These are phyloP conservation scores for Taurulus bubalis DNA, from an alignment of 2,113 vertebrate species.

Conservation along the genomic window DNA sequence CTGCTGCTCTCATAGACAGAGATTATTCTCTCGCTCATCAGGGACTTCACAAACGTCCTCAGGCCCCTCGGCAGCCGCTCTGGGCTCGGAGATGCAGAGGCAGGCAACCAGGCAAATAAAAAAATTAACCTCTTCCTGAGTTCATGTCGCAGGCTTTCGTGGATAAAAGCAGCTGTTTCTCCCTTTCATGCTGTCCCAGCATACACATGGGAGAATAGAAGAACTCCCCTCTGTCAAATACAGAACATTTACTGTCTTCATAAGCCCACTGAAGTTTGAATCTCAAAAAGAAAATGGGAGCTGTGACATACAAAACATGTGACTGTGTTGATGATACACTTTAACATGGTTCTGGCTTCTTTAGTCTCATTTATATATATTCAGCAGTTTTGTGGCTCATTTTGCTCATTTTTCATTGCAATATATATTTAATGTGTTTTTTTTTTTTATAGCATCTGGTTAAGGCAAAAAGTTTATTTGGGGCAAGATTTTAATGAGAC, in stretches of 20 bases:
- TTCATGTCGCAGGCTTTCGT: constrained; percentile 55
- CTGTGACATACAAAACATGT: constrained; percentile 23
- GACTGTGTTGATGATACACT: neutral
- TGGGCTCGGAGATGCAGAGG: constrained; percentile 44
- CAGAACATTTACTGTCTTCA: constrained; percentile 53
- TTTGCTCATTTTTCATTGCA: neutral
- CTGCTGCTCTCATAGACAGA: constrained; percentile 62
- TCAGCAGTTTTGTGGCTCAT: neutral
- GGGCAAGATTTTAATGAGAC: neutral
- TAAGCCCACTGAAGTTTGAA: constrained; percentile 45
- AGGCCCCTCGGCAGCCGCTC: constrained; percentile 55
- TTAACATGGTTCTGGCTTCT: neutral
- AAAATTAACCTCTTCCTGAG: constrained; percentile 28
- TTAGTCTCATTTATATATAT: neutral
- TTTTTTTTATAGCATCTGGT: neutral
- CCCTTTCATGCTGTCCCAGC: constrained; percentile 63
- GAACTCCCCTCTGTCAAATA: constrained; percentile 36
- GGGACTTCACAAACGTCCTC: constrained; percentile 63
- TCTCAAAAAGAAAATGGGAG: constrained; percentile 23
- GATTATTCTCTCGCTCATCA: constrained; percentile 69
- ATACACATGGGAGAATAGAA: constrained; percentile 55
- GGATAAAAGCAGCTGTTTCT: constrained; percentile 74
- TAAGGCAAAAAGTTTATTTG: neutral
- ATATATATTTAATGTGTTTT: too few relatives aligned
- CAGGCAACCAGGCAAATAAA: constrained; percentile 46